Base-by-base conservation (phyloP, 2,797 vertebrate species). In the Vultur gryphus region DNA sequence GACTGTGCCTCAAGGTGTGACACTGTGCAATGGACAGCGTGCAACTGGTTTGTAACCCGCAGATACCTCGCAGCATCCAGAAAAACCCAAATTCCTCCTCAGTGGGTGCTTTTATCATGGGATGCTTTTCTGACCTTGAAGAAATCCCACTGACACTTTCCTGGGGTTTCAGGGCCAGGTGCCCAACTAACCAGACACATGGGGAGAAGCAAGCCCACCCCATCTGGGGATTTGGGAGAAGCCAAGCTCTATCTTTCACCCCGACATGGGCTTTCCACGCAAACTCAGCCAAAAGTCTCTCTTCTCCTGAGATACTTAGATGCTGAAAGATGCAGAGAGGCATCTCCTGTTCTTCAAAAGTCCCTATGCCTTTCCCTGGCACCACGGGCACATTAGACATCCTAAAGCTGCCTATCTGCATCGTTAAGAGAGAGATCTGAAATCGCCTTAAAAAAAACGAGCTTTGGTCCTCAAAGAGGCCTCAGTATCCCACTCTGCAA, bases 161-260 rank as follows among this genome's bases (percentile, higher is more conserved):
- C 49, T 20, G 28, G 17, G 49, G n/a, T 54, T 86, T 69, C 62
- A 94, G 70, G 48, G 11, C 16, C 7, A 13, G 57, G 33, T 16
- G 25, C 73, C 13, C 49, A 39, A 28, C 31, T 35, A 61, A 79
- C 1, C 2, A 3, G 26, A 35, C 1, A 9, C 7, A 7, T 0
- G 7, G 2, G 10, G 62, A 82, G 17, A 72, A 93, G 58, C 19
- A 26, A 70, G 31, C 23, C 54, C 35, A 48, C 6, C 3, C 46
- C 31, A 31, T 16, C 26, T 8, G 16, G 21, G 33, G 31, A 62
- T 58, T 0, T 65, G 39, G 28, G 26, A 85, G 23, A 78, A 71
- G 31, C 3, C 78, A 66, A 29, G 16, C 15, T 87, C 62, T 24
- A 0, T 26, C 23, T 28, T 66, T 48, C 24, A 44, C 17, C 39